A percentile compares a stretch with the other conserved stretches of the same genome.
These are phyloP conservation scores for Sisor rabdophorus DNA, from an alignment of 2,113 vertebrate genomes.

Conservation along the genomic window DNA sequence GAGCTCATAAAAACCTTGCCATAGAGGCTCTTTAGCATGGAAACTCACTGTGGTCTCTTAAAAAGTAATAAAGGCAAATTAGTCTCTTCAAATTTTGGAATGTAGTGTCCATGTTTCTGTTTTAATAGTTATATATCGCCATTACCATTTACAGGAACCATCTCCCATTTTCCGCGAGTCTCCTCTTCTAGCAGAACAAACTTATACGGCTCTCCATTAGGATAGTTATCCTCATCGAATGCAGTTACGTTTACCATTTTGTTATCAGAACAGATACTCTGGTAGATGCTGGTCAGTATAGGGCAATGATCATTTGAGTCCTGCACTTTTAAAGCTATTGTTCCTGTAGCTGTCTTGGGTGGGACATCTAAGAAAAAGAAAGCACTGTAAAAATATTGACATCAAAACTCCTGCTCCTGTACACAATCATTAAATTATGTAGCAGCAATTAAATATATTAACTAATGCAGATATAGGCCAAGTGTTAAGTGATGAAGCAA, in stretches of 20 bases:
- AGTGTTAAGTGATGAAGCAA: too few species aligned
- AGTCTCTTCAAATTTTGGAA: not conserved
- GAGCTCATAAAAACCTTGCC: slow-evolving; percentile 60
- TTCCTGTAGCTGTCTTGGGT: slow-evolving; percentile 79
- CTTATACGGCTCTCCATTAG: slow-evolving; percentile 74
- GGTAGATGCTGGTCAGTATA: slow-evolving; percentile 61
- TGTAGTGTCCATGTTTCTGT: not conserved
- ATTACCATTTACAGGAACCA: slow-evolving; percentile 46
- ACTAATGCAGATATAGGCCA: too few species aligned
- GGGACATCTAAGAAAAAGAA: slow-evolving; percentile 69
- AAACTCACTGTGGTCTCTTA: slow-evolving; percentile 46
- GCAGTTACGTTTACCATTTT: slow-evolving; percentile 70
- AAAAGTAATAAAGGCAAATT: slow-evolving; percentile 9
- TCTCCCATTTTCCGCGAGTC: slow-evolving; percentile 52
- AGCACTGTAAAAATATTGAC: too few species aligned
- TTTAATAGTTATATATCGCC: not conserved
- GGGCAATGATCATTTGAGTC: slow-evolving; percentile 80
- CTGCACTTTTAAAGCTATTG: slow-evolving; percentile 74
- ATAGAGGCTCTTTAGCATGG: slow-evolving; percentile 43
- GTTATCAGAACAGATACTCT: slow-evolving; percentile 66
- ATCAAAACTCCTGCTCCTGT: too few species aligned
- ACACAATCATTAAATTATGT: too few species aligned
- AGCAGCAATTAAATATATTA: too few species aligned
- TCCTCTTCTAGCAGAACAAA: slow-evolving; percentile 72
- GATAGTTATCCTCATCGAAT: slow-evolving; percentile 47